These are phyloP conservation scores for Picathartes gymnocephalus DNA, from an alignment of 2,113 vertebrate species.

Conservation along the genomic window DNA sequence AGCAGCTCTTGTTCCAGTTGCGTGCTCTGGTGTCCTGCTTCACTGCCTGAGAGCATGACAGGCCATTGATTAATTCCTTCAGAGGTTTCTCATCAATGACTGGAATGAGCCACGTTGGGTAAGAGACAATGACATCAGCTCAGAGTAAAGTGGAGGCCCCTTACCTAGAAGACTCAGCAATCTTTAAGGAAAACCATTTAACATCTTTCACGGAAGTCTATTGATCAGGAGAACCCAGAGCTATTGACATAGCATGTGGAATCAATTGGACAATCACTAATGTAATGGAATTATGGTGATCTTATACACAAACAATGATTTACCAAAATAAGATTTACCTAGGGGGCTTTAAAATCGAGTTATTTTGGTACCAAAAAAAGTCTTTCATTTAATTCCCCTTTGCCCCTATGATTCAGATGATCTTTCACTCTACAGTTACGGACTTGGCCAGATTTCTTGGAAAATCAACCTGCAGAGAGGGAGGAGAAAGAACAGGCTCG, in stretches of 20 bases:
- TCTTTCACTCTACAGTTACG: conserved; percentile 91
- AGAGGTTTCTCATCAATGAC: background rate
- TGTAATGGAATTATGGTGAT: conserved; percentile 62
- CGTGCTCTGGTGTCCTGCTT: background rate
- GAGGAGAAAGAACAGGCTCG: conserved; percentile 61
- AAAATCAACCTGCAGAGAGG: conserved; percentile 88
- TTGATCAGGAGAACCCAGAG: background rate
- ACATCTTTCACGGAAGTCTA: conserved; percentile 3
- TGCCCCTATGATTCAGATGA: conserved; percentile 29
- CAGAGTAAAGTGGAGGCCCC: background rate
- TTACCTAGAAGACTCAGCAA: background rate
- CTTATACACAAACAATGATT: conserved; percentile 56
- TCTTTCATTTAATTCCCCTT: conserved; percentile 57
- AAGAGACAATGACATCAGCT: background rate
- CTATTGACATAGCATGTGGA: conserved; percentile 54
- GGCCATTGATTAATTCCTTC: background rate
- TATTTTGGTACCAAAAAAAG: conserved; percentile 73
- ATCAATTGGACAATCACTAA: conserved; percentile 71
- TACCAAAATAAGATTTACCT: conserved; percentile 70
- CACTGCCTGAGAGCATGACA: background rate
- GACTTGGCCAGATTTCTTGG: conserved; percentile 98
- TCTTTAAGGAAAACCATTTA: conserved; percentile 50
- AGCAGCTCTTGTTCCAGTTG: background rate
- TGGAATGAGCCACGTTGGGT: background rate
- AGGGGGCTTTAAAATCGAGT: conserved; percentile 71